Conservation (phyloP, 2,888 invertebrate species). For the Harmothoe impar region DNA sequence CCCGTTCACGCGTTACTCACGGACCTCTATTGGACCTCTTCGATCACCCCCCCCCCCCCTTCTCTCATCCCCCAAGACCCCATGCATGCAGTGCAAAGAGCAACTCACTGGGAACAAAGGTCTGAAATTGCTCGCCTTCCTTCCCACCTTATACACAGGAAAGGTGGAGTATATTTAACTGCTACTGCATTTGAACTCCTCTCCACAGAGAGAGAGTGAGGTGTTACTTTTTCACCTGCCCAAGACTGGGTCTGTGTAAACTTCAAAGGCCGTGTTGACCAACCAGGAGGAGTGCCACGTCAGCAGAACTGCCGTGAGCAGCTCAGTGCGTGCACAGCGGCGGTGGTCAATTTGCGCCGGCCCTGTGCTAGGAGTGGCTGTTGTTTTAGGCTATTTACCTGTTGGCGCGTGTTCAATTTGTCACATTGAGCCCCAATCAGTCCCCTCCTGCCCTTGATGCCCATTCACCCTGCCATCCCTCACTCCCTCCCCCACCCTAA, state of each 20-base stretch:
- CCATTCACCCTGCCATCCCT: not conserved
- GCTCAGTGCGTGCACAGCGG: slow-evolving; percentile 1
- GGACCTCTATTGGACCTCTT: not conserved
- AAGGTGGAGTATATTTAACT: not conserved
- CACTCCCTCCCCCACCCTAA: slow-evolving; percentile 16
- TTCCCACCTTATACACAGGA: not conserved
- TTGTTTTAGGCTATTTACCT: slow-evolving; percentile 55
- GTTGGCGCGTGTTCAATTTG: slow-evolving; percentile 45
- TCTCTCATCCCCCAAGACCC: not conserved
- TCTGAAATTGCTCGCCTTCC: not conserved
- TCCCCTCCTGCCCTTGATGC: slow-evolving; percentile 9
- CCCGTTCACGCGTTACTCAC: not conserved
- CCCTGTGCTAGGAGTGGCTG: not conserved
- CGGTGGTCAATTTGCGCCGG: slow-evolving; percentile 1
- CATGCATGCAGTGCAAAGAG: slow-evolving; percentile 14
- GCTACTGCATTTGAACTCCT: not conserved
- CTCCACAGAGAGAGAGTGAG: not conserved
- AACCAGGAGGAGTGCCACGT: not conserved
- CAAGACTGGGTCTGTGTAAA: not conserved
- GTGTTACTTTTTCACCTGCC: not conserved
- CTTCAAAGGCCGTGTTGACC: slow-evolving; percentile 2
- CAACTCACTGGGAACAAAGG: not conserved
- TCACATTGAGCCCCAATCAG: slow-evolving; percentile 4
- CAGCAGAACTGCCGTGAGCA: not conserved
- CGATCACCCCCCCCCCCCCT: not conserved